Evolutionary conservation across 2,888 invertebrate species (phyloP).

Genomic region (Hypsopygia costalis): DNA sequence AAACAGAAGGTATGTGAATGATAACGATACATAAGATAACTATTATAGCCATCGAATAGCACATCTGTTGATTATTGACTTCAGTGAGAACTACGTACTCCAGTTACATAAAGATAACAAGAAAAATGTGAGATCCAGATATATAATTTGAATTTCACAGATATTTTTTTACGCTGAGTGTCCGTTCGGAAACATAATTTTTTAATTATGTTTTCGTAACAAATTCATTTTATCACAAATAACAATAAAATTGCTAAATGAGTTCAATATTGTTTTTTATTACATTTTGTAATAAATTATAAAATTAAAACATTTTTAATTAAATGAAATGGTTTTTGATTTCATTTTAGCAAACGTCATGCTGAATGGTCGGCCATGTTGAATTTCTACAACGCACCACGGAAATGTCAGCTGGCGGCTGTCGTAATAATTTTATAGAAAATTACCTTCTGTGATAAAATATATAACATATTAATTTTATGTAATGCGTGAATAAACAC

Average conservation of each 20-base stretch:
- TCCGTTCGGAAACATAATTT: constrained; percentile 18
- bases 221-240: no score
- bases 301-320: no score
- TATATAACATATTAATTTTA: constrained; percentile 36
- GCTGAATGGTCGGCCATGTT: constrained; percentile 75
- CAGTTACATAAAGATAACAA: neutral
- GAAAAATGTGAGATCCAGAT: no score
- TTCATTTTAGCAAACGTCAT: constrained; percentile 71
- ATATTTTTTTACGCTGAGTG: constrained; percentile 25
- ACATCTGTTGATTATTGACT: neutral
- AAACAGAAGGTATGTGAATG: constrained; percentile 86
- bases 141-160: no score
- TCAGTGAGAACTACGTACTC: neutral
- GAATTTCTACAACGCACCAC: constrained; percentile 77
- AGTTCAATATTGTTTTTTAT: no score
- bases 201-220: no score
- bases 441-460: constrained; percentile 52
- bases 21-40: no score
- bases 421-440: constrained; percentile 62
- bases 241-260: no score
- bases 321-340: no score
- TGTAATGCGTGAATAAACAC: constrained; percentile 39
- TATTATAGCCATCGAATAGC: neutral
- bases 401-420: constrained; percentile 79
- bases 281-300: no score